These are phyloP conservation scores for Hyaena hyaena DNA, from an alignment of 2,113 vertebrate species.

Conservation along the genomic window DNA sequence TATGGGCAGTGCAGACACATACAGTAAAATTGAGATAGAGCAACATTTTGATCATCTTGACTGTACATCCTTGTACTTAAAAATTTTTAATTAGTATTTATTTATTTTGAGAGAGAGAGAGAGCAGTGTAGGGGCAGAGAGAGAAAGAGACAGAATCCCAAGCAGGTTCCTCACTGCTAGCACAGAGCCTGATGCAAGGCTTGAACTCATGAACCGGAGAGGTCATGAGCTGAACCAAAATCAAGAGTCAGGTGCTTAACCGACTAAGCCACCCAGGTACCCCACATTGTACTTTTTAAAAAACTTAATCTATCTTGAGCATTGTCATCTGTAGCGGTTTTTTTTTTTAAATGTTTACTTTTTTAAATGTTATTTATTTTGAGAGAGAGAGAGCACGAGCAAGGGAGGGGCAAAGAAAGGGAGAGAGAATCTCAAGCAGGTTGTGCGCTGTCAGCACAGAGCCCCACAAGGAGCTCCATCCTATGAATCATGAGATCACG, in stretches of 20 bases:
- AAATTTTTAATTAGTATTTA: not conserved
- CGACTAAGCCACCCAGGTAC: not conserved
- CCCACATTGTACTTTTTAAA: not conserved
- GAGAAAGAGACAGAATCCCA: not conserved
- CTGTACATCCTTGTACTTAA: not conserved
- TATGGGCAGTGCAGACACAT: not conserved
- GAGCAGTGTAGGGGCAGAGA: not conserved
- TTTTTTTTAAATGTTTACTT: not conserved
- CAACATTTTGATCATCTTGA: not conserved
- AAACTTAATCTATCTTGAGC: not conserved
- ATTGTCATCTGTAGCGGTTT: not conserved
- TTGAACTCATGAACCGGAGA: not conserved
- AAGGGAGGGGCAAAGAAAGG: too few relatives aligned
- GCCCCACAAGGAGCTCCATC: too few relatives aligned
- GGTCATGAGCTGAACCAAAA: not conserved
- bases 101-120: not conserved
- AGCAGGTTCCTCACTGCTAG: not conserved
- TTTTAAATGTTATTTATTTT: not conserved
- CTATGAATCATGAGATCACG: too few relatives aligned
- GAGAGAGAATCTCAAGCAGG: too few relatives aligned
- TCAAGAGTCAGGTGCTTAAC: not conserved
- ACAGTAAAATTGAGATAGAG: not conserved
- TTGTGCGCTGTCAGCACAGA: too few relatives aligned
- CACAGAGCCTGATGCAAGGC: not conserved
- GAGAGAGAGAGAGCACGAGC: too few relatives aligned